A percentile compares a stretch with the other conserved stretches of the same genome.
phyloP scores from a whole-genome alignment of 2,797 vertebrate species.

The Melopsittacus undulatus region DNA sequence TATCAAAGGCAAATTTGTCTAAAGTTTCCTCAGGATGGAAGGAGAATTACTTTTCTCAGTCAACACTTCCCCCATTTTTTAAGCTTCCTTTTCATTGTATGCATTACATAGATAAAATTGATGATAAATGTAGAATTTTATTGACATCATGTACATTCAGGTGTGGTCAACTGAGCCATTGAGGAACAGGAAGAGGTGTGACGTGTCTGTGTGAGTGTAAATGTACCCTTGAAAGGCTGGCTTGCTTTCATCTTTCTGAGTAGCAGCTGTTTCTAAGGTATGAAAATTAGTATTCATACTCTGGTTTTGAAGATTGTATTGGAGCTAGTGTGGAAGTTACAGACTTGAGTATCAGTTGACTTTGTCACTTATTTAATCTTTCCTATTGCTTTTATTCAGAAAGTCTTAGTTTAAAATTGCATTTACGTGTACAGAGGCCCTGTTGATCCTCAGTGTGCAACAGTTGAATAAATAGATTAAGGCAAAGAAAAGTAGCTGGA shows the following conservation, averaged over 20 bases:
- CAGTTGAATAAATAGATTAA: neutral
- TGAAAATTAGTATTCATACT: neutral
- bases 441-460: neutral
- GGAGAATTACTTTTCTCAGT: slow-evolving; percentile 73
- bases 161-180: slow-evolving; percentile 2
- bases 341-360: neutral
- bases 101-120: slow-evolving; percentile 4
- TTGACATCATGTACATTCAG: slow-evolving; percentile 14
- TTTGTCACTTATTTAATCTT: neutral
- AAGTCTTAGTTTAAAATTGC: neutral
- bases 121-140: slow-evolving; percentile 18
- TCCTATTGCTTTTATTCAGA: neutral
- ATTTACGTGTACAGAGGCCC: neutral
- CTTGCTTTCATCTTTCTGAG: slow-evolving; percentile 49
- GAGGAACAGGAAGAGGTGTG: neutral
- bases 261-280: neutral
- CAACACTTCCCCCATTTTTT: slow-evolving; percentile 39
- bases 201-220: neutral
- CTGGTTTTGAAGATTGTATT: neutral
- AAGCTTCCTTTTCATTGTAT: slow-evolving; percentile 44
- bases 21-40: slow-evolving; percentile 83
- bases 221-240: neutral
- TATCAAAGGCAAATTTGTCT: slow-evolving; percentile 85
- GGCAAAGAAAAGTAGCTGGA: neutral
- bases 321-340: neutral